Percentiles rank a stretch among this genome's conserved stretches.
Conservation (phyloP, 1,140 invertebrate species). For the Drosophila truncata region DNA sequence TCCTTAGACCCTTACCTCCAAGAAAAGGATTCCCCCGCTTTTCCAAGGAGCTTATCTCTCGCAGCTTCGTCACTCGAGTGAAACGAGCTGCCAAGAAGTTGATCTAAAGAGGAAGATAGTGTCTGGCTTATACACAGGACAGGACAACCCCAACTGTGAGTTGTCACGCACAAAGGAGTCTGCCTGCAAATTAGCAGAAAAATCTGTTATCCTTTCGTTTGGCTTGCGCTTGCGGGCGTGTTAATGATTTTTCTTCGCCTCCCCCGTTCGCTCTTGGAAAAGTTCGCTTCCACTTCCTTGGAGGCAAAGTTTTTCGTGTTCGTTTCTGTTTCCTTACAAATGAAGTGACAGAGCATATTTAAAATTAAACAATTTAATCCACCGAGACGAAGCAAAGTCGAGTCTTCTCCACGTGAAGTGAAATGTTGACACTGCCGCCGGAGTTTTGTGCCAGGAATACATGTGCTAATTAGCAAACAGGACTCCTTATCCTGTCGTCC, state of each 20-base stretch:
- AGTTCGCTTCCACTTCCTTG: constrained; percentile 22
- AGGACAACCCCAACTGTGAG: constrained; percentile 28
- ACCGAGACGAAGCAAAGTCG: constrained; percentile 43
- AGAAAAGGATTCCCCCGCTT: constrained; percentile 42
- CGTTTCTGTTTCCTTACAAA: constrained; percentile 66
- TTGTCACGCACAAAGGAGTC: constrained; percentile 84
- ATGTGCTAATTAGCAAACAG: constrained; percentile 82
- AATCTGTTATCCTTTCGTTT: constrained; percentile 85
- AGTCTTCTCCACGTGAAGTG: constrained; percentile 62
- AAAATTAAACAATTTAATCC: constrained; percentile 85
- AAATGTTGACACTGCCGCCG: constrained; percentile 76
- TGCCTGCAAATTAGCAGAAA: constrained; percentile 84
- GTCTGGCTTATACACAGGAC: constrained; percentile 48
- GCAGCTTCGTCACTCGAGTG: constrained; percentile 78
- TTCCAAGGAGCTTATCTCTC: constrained; percentile 69
- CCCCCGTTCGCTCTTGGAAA: background rate
- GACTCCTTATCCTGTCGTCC: constrained; percentile 56
- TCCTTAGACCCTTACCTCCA: background rate
- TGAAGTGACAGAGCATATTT: constrained; percentile 85
- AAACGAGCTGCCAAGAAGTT: constrained; percentile 77
- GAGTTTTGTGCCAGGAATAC: constrained; percentile 74
- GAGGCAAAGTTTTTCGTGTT: constrained; percentile 53
- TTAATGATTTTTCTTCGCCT: constrained; percentile 80
- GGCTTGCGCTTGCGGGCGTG: constrained; percentile 84
- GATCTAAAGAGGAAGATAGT: constrained; percentile 72